These are phyloP conservation scores for Strigamia transsilvanica DNA, from an alignment of 2,888 invertebrate species.

Conservation along the genomic window DNA sequence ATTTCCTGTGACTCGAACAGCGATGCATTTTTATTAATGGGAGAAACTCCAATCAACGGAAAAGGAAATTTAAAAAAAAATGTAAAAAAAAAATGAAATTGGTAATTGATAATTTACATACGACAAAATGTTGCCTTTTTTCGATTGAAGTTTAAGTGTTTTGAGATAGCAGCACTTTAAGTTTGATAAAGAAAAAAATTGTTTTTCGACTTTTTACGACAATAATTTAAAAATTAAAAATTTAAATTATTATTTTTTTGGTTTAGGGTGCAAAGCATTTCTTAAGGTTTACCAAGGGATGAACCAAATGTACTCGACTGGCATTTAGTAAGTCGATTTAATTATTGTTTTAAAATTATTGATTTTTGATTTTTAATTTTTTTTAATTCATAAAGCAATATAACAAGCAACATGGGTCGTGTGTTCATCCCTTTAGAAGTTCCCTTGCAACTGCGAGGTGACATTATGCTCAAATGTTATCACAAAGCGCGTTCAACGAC, in stretches of 20 bases:
- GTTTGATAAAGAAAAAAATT: neutral
- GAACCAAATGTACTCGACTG: conserved; percentile 87
- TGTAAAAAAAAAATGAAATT: neutral
- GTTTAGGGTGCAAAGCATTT: conserved; percentile 63
- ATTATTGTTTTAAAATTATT: no score
- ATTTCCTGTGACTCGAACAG: conserved; percentile 38
- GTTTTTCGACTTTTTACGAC: conserved; percentile 33
- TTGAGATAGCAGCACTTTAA: conserved; percentile 11
- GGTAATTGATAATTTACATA: neutral
- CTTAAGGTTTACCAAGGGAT: conserved; percentile 86
- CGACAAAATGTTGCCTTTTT: neutral
- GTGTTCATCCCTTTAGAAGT: conserved; percentile 76
- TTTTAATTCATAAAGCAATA: conserved; percentile 64
- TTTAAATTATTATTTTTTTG: conserved; percentile 54
- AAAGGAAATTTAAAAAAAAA: no score
- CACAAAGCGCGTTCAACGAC: conserved; percentile 65
- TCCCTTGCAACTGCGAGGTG: conserved; percentile 82
- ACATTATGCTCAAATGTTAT: conserved; percentile 91
- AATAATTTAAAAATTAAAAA: neutral
- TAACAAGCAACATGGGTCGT: conserved; percentile 72
- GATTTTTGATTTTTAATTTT: conserved; percentile 55
- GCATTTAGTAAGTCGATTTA: conserved; percentile 70
- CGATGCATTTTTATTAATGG: conserved; percentile 4
- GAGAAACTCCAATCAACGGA: neutral
- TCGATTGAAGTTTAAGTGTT: conserved; percentile 26